phyloP scores from a whole-genome alignment of 2,797 vertebrate genomes.

The Sebastes flavidus region DNA sequence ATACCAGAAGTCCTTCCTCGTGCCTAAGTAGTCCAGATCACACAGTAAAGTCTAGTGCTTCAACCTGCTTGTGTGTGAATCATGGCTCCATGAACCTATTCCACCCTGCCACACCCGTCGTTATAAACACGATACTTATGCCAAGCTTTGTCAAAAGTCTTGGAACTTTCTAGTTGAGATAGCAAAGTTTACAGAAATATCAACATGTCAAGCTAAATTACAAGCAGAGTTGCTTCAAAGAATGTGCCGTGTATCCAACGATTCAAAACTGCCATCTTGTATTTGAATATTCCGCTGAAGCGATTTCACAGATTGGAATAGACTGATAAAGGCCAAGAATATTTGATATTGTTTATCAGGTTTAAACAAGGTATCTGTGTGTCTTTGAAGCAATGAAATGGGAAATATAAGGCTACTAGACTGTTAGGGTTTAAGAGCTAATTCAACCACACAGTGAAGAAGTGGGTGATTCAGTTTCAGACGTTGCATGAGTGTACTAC shows the following conservation, averaged over 20 bases:
- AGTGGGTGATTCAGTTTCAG: not conserved
- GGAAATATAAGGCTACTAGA: too few relatives aligned
- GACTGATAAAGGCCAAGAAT: not conserved
- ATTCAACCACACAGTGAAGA: not conserved
- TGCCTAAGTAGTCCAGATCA: not conserved
- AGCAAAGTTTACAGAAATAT: not conserved
- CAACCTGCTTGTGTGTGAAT: slow-evolving; percentile 7
- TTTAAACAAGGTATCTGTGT: not conserved
- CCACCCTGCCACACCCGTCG: not conserved
- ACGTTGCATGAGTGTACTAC: not conserved
- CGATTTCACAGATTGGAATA: not conserved
- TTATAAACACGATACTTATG: not conserved
- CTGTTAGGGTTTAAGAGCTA: not conserved
- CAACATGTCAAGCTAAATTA: not conserved
- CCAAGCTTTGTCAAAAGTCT: not conserved
- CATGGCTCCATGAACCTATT: not conserved
- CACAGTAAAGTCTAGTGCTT: not conserved
- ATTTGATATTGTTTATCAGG: not conserved
- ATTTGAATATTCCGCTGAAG: not conserved
- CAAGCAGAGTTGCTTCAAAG: not conserved
- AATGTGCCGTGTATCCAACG: not conserved
- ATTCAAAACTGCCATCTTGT: not conserved
- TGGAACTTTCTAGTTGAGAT: not conserved
- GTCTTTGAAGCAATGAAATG: not conserved
- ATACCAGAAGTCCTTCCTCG: not conserved